Percentiles rank a stretch among this genome's conserved stretches.
Conservation (phyloP, 1,140 invertebrate species). For the Streblospio benedicti region DNA sequence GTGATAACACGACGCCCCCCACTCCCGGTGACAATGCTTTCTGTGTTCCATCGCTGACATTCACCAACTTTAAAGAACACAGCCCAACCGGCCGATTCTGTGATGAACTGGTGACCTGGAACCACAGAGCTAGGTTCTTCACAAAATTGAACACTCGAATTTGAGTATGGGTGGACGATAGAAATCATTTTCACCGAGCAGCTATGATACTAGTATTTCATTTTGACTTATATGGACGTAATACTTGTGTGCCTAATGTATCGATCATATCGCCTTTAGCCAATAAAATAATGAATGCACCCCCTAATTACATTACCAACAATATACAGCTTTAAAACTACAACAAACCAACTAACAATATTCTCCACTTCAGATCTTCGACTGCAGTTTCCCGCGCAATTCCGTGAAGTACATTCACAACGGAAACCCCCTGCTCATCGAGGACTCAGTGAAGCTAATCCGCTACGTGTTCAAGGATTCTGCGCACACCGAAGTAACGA, state of each 20-base stretch:
- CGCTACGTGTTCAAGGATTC: conserved; percentile 33
- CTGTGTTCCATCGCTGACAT: too few relatives aligned
- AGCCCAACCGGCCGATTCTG: too few relatives aligned
- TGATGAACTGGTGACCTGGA: too few relatives aligned
- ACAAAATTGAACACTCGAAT: too few relatives aligned
- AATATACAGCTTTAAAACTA: not conserved
- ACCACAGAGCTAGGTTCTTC: too few relatives aligned
- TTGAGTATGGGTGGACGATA: too few relatives aligned
- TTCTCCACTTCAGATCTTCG: conserved; percentile 35
- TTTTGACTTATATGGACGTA: not conserved
- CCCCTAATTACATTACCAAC: too few relatives aligned
- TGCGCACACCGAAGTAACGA: conserved; percentile 27
- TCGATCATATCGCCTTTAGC: not conserved
- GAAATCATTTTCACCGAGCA: not conserved
- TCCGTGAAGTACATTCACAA: conserved; percentile 39
- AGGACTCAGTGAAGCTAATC: conserved; percentile 35
- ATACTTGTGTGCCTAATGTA: not conserved
- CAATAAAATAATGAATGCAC: not conserved
- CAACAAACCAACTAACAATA: too few relatives aligned
- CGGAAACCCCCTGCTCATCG: conserved; percentile 35
- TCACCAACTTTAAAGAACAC: too few relatives aligned
- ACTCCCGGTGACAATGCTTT: too few relatives aligned
- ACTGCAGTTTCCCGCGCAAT: conserved; percentile 34
- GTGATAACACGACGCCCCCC: too few relatives aligned
- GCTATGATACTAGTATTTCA: not conserved